Evolutionary conservation across 2,113 vertebrate species (phyloP), one percentile per base, ranked within the genome.

Genomic region (Onychorhynchus coronatus): DNA sequence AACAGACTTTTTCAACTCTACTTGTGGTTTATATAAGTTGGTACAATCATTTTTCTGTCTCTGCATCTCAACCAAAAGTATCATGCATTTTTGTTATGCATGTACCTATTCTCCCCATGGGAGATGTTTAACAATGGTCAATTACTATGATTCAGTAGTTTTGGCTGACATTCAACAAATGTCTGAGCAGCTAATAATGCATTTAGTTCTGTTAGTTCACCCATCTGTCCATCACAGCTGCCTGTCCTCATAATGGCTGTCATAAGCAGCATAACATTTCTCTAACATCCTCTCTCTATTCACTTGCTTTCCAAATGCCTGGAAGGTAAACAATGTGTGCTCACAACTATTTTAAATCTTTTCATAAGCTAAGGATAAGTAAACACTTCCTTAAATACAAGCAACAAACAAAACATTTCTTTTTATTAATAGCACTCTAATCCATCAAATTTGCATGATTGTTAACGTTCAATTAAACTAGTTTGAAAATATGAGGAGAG

Each of bases 221-320:
- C 92, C 91, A 92, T 97, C 96, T 98, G 97, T 96, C 95, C 86
- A 91, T 93, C 91, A 94, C 94, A 97, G 96, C 93, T 97, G 95
- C 53, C 93, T 76, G 37, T 93, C 61, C 67, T 93, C 95, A 77
- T 86, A 89, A 97, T 95, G 73, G 30, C 62, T 97, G 84, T 94
- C 88, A 94, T 85, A 97, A 96, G 66, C 81, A 93, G 74, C 50
- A 68, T 5, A 93, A 8, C 27, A 63, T 95, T 97, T 93, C 61
- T 87, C 49, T 92, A 95, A 89, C 71, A 95, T 91, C 30, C 56
- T 93, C 35, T 88, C 56, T 53, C 31, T 75, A 89, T 53, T 84
- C 84, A 74, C 72, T 90, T 47, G 74, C 30, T 79, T 86, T 68
- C 77, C 25, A 12, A 78, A 74, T 85, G 87, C 80, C 71, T 90